Evolutionary conservation across 2,888 invertebrate species (phyloP), one percentile per base, ranked within the genome.

Genomic region (Seira sanloemensis): DNA sequence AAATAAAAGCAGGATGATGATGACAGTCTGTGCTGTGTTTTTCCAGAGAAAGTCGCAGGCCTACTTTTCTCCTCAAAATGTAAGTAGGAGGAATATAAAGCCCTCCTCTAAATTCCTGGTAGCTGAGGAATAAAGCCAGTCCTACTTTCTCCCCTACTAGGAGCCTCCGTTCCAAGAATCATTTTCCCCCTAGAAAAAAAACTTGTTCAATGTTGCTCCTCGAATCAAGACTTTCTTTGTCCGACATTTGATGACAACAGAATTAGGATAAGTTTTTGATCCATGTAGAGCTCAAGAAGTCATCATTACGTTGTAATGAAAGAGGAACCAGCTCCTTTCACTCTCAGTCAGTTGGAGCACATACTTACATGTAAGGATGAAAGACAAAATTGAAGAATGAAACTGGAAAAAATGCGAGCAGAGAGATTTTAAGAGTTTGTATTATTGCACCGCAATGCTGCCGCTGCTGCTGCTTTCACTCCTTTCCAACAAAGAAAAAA

Each of bases 181-280:
- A 76, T 82, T 76, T 77, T 77, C 67, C 58, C 58, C 37, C n/a
- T 12, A n/a, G 5, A 50, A 50, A 16, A 37, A 12, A 50, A 50
- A n/a, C 2, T 50, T 12, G 50, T 50, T 50, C n/a, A 50, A 18
- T 37, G 50, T 50, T 12, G 50, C n/a, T 2, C 16, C 50, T 50
- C 37, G 5, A n/a, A 2, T 7, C 50, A 16, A 50, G n/a, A 16
- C 50, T 7, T 7, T 12, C 12, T 50, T 7, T 50, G n/a, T 50
- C 50, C 16, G 5, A 50, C 12, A 37, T n/a, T n/a, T 50, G 50
- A 50, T 50, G 50, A 50, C n/a, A 18, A 50, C 1, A 18, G 50
- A 50, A 50, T 50, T 50, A 50, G 37, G 69, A 72, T 46, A 74
- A 77, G 73, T 67, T 83, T 78, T 78, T 77, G 77, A 83, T 77